These are phyloP conservation scores for Cheilosia pagana DNA, from an alignment of 2,888 invertebrate species.

Conservation along the genomic window DNA sequence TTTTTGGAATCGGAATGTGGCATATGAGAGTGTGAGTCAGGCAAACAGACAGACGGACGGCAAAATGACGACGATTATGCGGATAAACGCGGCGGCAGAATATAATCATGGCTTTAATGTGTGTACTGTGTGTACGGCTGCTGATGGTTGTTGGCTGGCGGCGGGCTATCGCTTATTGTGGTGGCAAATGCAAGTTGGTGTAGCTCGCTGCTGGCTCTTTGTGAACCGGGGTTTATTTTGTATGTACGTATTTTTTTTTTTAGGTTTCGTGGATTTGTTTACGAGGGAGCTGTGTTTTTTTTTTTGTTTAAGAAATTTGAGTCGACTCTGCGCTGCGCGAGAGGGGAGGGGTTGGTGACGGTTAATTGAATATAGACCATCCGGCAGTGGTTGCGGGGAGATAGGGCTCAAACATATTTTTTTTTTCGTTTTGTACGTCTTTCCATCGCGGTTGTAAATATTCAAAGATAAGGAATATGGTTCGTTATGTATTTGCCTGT, in stretches of 20 bases:
- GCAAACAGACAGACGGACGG: constrained; percentile 49
- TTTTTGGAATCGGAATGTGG: constrained; percentile 48
- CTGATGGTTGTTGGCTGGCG: constrained; percentile 39
- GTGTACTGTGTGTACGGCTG: constrained; percentile 35
- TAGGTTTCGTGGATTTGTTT: constrained; percentile 16
- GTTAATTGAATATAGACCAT: constrained; percentile 66
- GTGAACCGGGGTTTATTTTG: constrained; percentile 35
- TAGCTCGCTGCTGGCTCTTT: constrained; percentile 42
- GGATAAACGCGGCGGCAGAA: constrained; percentile 45
- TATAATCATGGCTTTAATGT: constrained; percentile 71
- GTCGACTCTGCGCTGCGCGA: constrained; percentile 5
- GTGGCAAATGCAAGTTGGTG: constrained; percentile 32
- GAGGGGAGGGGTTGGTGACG: constrained; percentile 29
- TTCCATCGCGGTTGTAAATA: constrained; percentile 51
- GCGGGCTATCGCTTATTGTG: constrained; percentile 32
- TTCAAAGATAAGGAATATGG: constrained; percentile 46
- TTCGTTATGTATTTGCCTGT: constrained; percentile 8
- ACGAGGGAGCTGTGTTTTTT: constrained; percentile 33
- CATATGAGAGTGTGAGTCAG: constrained; percentile 66
- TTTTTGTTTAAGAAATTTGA: constrained; percentile 51
- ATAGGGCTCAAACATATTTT: constrained; percentile 55
- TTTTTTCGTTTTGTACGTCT: constrained; percentile 24
- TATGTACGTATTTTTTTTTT: constrained; percentile 10
- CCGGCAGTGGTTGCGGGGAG: constrained; percentile 51
- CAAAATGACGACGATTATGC: constrained; percentile 14